phyloP scores from a whole-genome alignment of 37 sponge, comb jelly and placozoan species.

The Spongia lamella region DNA sequence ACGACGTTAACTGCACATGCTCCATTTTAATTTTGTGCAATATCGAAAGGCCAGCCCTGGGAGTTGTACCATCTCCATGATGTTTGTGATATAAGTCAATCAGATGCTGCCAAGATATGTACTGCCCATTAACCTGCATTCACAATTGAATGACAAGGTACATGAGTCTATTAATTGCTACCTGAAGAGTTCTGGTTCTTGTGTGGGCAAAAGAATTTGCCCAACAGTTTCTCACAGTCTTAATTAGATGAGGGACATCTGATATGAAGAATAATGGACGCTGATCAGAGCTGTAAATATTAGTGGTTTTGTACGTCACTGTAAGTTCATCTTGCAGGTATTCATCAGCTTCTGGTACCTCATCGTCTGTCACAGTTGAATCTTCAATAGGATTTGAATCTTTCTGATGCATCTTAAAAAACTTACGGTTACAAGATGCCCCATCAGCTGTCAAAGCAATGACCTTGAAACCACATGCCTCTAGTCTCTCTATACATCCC shows the following conservation, averaged over 20 bases:
- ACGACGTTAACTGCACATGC: slow-evolving; percentile 34
- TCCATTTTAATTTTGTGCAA: slow-evolving; percentile 33
- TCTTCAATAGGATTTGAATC: too few species aligned
- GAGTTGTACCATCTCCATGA: background rate
- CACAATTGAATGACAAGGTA: background rate
- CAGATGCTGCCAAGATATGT: slow-evolving; percentile 37
- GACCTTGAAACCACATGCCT: slow-evolving; percentile 34
- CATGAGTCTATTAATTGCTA: background rate
- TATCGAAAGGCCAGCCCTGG: slow-evolving; percentile 21
- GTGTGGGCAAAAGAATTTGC: slow-evolving; percentile 19
- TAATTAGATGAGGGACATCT: slow-evolving; percentile 40
- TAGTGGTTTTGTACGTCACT: slow-evolving; percentile 18
- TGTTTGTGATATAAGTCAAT: slow-evolving; percentile 35
- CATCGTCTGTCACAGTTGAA: too few species aligned
- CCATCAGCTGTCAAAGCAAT: slow-evolving; percentile 36
- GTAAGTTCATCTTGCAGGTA: background rate
- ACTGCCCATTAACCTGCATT: slow-evolving; percentile 24
- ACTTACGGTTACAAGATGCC: slow-evolving; percentile 25
- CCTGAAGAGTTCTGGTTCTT: slow-evolving; percentile 16
- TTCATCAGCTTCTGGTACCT: too few species aligned
- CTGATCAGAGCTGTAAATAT: slow-evolving; percentile 14
- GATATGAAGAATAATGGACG: slow-evolving; percentile 14
- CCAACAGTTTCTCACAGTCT: slow-evolving; percentile 28
- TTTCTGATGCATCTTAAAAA: slow-evolving; percentile 10
- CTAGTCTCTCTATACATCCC: slow-evolving; percentile 27